Evolutionary conservation across 2,888 invertebrate genomes (phyloP), one percentile per base, ranked within the genome.

Genomic region (Agrenia bidenticulata): DNA sequence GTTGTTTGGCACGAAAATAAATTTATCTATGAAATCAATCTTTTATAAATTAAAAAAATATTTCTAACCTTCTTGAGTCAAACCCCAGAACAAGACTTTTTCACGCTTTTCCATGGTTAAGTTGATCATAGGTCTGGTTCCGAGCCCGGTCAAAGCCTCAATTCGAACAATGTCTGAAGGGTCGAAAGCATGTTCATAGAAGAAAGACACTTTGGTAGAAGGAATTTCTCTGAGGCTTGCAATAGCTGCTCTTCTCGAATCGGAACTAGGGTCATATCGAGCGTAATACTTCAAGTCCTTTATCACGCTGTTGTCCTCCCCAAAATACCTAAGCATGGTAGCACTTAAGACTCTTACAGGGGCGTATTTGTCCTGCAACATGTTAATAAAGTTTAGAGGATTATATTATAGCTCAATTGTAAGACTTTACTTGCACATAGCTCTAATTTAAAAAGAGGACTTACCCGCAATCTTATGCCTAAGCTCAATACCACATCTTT

Each of bases 101-200:
- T n/a, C 15, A n/a, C 23, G 21, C 23, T 17, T 17, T 41, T 41
- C 41, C 5, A 37, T 11, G 9, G 5, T n/a, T 39, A 57, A 23
- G 2, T 19, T 13, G 2, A 41, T 58, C 19, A 49, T 26, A 23
- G 19, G 56, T 60, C 23, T 65, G 26, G 9, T 39, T 13, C n/a
- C 24, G 5, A 59, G 32, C 2, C 26, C 23, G 17, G 24, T 11
- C 1, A 56, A 61, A 1, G 65, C 65, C 17, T 65, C 65, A 9
- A 32, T 17, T 26, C 65, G n/a, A 11, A 65, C 65, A 7, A 19
- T 23, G 1, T n/a, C n/a, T n/a, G 24, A 53, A 26, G 24, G 9
- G 24, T 65, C 65, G 51, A 65, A 65, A 1, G 60, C 61, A 15
- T 50, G 57, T n/a, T 65, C 65, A 23, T 56, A 61, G 19, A 65